A percentile compares a stretch with the other conserved stretches of the same genome.
Evolutionary conservation across 2,797 vertebrate genomes (phyloP).

Genomic region (Sebastes matsubarae): DNA sequence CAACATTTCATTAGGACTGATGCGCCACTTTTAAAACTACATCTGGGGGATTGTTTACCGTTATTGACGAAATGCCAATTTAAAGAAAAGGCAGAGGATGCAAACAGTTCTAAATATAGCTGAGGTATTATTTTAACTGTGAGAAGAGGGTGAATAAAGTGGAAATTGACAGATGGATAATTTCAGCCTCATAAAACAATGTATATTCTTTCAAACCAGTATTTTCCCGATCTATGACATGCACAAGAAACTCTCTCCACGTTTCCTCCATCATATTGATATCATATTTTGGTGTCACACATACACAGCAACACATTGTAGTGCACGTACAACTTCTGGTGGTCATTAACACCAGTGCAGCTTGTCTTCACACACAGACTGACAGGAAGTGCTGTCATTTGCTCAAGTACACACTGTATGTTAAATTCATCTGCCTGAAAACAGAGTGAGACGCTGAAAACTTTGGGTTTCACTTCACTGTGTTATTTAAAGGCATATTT

Average conservation of each 20-base stretch:
- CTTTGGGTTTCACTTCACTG: background rate
- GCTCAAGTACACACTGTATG: background rate
- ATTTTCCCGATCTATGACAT: background rate
- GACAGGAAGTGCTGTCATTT: conserved; percentile 17
- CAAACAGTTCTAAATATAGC: conserved; percentile 7
- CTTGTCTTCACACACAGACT: conserved; percentile 2
- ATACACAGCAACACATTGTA: background rate
- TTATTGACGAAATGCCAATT: conserved; percentile 9
- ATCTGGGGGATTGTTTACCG: conserved; percentile 36
- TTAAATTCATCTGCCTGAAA: background rate
- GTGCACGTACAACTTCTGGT: background rate
- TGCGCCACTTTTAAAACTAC: conserved; percentile 38
- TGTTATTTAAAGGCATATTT: background rate
- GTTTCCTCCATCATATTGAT: background rate
- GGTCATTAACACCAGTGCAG: background rate
- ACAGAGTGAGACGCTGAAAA: background rate
- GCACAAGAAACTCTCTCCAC: background rate
- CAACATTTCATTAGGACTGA: conserved; percentile 54
- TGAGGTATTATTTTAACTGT: background rate
- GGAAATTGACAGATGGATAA: background rate
- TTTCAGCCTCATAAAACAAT: background rate
- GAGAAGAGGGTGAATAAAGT: background rate
- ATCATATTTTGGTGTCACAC: background rate
- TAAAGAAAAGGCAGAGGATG: background rate
- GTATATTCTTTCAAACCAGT: background rate